Evolutionary conservation across 2,797 vertebrate species (phyloP).

Genomic region (Acipenser oxyrinchus): DNA sequence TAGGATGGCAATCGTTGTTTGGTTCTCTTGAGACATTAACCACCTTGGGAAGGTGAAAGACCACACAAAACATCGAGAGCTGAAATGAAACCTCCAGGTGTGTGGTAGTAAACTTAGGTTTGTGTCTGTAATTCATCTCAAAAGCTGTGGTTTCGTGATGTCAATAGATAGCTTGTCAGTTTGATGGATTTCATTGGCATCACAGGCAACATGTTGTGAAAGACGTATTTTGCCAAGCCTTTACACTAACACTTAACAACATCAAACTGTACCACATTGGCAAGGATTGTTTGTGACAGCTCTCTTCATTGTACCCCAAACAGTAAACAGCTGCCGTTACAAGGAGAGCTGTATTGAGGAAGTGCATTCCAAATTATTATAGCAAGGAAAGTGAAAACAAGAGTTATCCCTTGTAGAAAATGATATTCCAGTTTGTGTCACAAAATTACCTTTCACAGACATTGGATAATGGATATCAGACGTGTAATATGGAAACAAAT

Average conservation of each 20-base stretch:
- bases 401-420: no score
- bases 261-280: background rate
- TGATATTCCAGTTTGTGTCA: no score
- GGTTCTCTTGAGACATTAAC: conserved; percentile 21
- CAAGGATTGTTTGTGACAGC: background rate
- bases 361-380: no score
- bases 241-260: background rate
- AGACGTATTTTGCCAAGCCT: background rate
- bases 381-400: no score
- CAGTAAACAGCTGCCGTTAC: background rate
- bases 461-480: no score
- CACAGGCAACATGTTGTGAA: background rate
- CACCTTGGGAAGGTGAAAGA: conserved; percentile 25
- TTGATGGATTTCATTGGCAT: background rate
- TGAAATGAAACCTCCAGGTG: background rate
- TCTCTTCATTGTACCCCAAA: background rate
- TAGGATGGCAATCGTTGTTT: conserved; percentile 27
- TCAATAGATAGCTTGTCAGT: background rate
- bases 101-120: background rate
- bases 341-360: no score
- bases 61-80: conserved; percentile 15
- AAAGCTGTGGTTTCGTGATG: background rate
- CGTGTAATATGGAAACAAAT: no score
- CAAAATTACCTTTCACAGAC: no score
- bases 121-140: background rate